Base-by-base conservation (phyloP, 2,888 invertebrate species). In the Tuta absoluta region DNA sequence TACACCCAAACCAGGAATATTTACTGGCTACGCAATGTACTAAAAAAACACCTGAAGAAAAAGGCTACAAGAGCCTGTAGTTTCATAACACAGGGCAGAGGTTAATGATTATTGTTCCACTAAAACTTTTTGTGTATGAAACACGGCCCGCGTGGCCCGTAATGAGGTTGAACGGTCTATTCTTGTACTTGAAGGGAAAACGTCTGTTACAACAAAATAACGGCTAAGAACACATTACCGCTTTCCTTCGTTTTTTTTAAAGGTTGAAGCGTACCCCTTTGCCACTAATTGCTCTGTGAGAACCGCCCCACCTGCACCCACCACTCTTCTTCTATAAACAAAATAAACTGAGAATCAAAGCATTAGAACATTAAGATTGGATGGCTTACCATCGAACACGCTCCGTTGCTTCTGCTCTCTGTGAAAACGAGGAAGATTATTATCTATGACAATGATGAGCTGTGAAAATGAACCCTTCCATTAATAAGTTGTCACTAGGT, bases 251-350 rank as follows among this genome's bases (percentile, higher is more conserved):
- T 75, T 77, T 78, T 77, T 80, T 82, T 83, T 80, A 77, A 76
- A 81, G 84, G 84, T 85, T 80, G 78, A 81, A 83, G 83, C 81
- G 80, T 76, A 86, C 85, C 88, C 86, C 87, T 89, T 89, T 82
- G 77, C 76, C 85, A 87, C 86, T 90, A 91, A 90, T 90, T 89
- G 90, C 88, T 86, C 72, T 83, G 89, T 91, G 91, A 80, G 90
- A 90, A 85, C 69, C 68, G 62, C 69, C 64, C 72, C 90, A 89
- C 86, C 88, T 89, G 89, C 69, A 75, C 17, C n/a, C 17, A 23
- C 17, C 14, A 41, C 37, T 71, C 71, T 72, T 74, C 77, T 74
- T 77, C 76, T 78, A 81, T 84, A 84, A 84, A 85, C 84, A 83
- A 82, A 84, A 84, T 79, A 84, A 33, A 81, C 77, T 80, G 81